phyloP scores from a whole-genome alignment of 2,113 vertebrate genomes.

The Andinoacara biseriatus region DNA sequence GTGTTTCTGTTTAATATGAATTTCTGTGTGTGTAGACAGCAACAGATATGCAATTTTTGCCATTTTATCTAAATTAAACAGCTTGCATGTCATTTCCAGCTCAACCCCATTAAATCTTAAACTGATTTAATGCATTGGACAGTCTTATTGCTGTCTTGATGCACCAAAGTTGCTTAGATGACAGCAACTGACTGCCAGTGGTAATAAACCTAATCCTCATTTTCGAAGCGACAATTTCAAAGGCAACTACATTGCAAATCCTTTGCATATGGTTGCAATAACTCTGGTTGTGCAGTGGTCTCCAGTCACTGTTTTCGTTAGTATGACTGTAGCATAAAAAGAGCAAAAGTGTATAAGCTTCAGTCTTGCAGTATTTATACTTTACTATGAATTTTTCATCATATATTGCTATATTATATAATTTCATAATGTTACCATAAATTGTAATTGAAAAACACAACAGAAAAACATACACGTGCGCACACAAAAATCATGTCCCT shows the following conservation, averaged over 20 bases:
- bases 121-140: neutral
- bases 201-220: neutral
- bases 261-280: neutral
- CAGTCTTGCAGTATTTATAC: too few relatives aligned
- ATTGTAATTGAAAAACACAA: too few relatives aligned
- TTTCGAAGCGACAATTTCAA: neutral
- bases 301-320: too few relatives aligned
- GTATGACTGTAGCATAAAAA: too few relatives aligned
- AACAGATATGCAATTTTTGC: neutral
- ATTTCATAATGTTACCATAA: too few relatives aligned
- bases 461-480: too few relatives aligned
- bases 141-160: neutral
- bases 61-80: neutral
- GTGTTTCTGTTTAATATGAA: neutral
- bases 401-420: too few relatives aligned
- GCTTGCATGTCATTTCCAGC: neutral
- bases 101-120: fast-evolving
- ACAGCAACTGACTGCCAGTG: neutral
- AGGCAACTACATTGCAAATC: fast-evolving
- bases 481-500: too few relatives aligned
- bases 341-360: too few relatives aligned
- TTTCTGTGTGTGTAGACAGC: neutral
- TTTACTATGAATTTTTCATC: too few relatives aligned
- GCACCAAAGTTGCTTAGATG: neutral
- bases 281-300: neutral